A percentile compares a stretch with the other conserved stretches of the same genome.
phyloP scores from a whole-genome alignment of 2,113 vertebrate genomes.

The Lutjanus erythropterus region DNA sequence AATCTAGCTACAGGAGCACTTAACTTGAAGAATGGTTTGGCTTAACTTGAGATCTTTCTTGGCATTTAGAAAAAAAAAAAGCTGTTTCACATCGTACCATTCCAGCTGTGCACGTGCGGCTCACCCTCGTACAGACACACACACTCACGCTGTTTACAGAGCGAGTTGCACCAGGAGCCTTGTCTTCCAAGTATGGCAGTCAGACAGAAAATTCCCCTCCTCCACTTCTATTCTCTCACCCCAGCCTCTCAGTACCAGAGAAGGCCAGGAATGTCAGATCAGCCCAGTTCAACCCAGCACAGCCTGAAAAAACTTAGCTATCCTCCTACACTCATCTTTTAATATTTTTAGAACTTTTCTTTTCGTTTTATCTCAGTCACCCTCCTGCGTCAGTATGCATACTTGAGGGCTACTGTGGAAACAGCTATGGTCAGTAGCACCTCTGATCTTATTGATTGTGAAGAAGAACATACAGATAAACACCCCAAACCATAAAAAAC shows the following conservation, averaged over 20 bases:
- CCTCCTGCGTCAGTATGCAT: not conserved
- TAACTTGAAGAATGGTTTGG: not conserved
- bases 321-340: conserved; percentile 40
- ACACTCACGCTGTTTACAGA: conserved; percentile 71
- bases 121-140: conserved; percentile 28
- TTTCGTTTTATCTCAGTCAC: not conserved
- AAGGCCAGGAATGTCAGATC: conserved; percentile 79
- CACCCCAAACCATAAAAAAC: conserved; percentile 3
- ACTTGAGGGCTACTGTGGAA: not conserved
- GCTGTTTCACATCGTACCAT: conserved; percentile 13
- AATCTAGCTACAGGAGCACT: not conserved
- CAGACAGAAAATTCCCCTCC: conserved; percentile 67
- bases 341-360: conserved; percentile 4
- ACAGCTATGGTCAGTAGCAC: conserved; percentile 16
- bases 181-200: conserved; percentile 82
- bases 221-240: conserved; percentile 54
- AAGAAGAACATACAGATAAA: conserved; percentile 19
- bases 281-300: conserved; percentile 44
- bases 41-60: not conserved
- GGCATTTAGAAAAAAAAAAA: conserved; percentile 4
- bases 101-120: conserved; percentile 31
- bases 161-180: conserved; percentile 51
- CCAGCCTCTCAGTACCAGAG: conserved; percentile 64
- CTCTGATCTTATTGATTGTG: conserved; percentile 14
- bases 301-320: conserved; percentile 37